Base-by-base conservation (phyloP, 2,113 vertebrate species). In the Hoplias malabaricus region DNA sequence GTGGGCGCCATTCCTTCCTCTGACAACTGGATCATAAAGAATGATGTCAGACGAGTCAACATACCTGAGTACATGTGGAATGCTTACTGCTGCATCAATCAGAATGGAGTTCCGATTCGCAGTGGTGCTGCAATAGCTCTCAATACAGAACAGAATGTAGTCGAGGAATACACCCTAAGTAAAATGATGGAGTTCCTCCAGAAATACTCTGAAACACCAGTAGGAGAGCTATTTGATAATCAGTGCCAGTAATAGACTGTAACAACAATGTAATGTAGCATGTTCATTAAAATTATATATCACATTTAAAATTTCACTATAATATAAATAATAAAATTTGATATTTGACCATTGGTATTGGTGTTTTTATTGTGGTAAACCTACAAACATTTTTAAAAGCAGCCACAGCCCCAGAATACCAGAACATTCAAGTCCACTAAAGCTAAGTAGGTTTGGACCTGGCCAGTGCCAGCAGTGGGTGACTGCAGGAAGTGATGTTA, bases 21-120 rank as follows among this genome's bases (percentile, higher is more conserved):
- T 21, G 61, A 86, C 80, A 87, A 89, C 80, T 92, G 90, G 90
- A 92, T 93, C 19, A 63, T 90, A 71, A 92, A 91, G 81, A 90
- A 92, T 77, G 88, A 88, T 0, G 75, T 89, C 53, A 88, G 80
- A 69, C 84, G 91, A 0, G 90, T 93, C 74, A 93, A 92, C 77
- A 89, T 93, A 75, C 90, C 91, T 1, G 87, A 92, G 48, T 90
- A 90, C 77, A 8, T 93, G 2, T 93, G 92, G 91, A 92, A 90
- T 0, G 91, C 90, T 11, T 90, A 88, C 87, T 93, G 91, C 87
- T 93, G 91, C 14, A 77, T 90, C 48, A 84, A 92, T 82, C 78
- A 82, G 82, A 90, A 92, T 0, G 87, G 65, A 11, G 53, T 14
- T 13, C 89, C 90, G 31, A 4, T 90, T 7, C 69, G 80, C 61